Base-by-base conservation (phyloP, 2,797 vertebrate species). In the Crenichthys baileyi region DNA sequence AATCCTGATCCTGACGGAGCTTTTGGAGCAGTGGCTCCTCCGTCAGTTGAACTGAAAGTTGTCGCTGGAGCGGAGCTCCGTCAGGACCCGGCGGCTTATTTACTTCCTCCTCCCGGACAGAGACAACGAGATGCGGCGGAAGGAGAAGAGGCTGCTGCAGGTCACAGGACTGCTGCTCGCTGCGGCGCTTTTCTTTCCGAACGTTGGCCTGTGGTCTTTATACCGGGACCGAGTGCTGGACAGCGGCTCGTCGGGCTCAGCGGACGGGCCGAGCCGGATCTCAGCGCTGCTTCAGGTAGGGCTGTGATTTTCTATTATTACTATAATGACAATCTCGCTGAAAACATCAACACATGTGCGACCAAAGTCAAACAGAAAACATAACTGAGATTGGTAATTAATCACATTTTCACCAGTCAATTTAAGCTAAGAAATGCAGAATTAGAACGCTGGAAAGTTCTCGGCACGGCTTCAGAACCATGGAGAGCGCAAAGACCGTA, bases 101-200 rank as follows among this genome's bases (percentile, higher is more conserved):
- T 16, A 48, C 11, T 46, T 70, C 12, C 20, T 70, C 67, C 24
- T 46, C 67, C 24, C 41, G 24, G 13, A 48, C 67, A 46, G 24
- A 70, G 24, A n/a, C 24, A 48, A 7, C 67, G 44, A 70, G 24
- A 70, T 98, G 97, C 95, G 97, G 94, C 96, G 97, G 89, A 98
- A 95, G 83, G 95, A 98, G 95, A 99, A 98, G 95, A 92, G 97
- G 91, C 91, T 99, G 76, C 90, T 99, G 93, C 97, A 98, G 96
- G 84, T 96, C 88, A 95, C 95, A 81, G 97, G 96, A 89, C 92
- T 98, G 95, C 95, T 95, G 83, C 83, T 98, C 70, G 95, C 93
- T 90, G 97, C 96, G 89, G 95, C 98, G 26, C 95, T 98, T 16
- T 96, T 98, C 88, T 89, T 98, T n/a, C 97, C 97, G 16, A 98